Percentiles rank a stretch among this genome's conserved stretches.
Conservation (phyloP, 2,113 vertebrate species). For the Alaudala cheleensis region DNA sequence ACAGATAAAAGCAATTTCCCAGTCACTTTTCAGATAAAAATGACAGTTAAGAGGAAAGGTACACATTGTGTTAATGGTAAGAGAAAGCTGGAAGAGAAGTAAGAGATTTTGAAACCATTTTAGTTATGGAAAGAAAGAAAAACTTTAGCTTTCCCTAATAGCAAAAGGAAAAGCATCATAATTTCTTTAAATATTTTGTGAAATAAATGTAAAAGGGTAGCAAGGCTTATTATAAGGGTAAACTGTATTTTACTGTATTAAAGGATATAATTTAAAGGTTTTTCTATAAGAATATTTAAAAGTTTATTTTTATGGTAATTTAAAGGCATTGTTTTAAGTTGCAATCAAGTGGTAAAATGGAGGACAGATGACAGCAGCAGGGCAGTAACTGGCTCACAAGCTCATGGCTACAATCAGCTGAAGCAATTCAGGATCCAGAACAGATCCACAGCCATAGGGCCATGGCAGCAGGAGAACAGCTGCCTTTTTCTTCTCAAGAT, state of each 20-base stretch:
- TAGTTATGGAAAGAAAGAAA: not conserved
- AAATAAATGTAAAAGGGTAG: not conserved
- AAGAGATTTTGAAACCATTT: not conserved
- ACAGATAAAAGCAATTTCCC: not conserved
- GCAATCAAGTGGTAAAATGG: not conserved
- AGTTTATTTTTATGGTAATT: not conserved
- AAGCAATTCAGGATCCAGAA: not conserved
- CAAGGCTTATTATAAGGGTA: not conserved
- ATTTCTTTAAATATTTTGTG: not conserved
- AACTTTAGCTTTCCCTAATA: not conserved
- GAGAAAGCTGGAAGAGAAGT: not conserved
- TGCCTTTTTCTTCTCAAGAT: not conserved
- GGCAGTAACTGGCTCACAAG: not conserved
- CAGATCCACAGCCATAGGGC: accelerated
- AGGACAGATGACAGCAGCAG: not conserved
- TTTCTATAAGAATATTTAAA: not conserved
- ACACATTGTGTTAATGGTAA: not conserved
- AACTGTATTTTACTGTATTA: not conserved
- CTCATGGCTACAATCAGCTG: accelerated
- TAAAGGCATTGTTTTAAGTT: not conserved
- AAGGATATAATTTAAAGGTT: not conserved
- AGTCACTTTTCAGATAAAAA: not conserved
- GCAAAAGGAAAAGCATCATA: not conserved
- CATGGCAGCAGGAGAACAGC: not conserved
- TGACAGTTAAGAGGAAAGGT: not conserved